Conservation (phyloP, 2,797 vertebrate species). For the Pyrocephalus nanus region DNA sequence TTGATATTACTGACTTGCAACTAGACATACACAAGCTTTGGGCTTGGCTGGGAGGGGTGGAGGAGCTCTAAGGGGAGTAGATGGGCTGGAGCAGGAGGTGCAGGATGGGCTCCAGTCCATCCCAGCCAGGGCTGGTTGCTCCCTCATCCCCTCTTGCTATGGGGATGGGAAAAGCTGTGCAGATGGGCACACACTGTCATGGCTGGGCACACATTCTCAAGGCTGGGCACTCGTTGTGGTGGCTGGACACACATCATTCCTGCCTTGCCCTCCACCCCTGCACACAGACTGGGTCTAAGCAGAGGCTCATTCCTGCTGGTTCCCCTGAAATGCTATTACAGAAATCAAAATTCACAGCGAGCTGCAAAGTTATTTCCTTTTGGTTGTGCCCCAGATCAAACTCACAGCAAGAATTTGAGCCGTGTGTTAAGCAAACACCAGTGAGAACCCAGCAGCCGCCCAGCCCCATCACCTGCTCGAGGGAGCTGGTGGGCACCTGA, state of each 20-base stretch:
- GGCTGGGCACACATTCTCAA: not conserved
- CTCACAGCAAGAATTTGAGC: not conserved
- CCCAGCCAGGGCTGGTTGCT: not conserved
- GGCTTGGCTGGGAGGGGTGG: not conserved
- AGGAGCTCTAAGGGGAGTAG: not conserved
- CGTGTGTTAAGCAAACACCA: not conserved
- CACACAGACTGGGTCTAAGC: not conserved
- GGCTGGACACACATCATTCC: not conserved
- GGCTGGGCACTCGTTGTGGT: not conserved
- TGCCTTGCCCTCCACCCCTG: not conserved
- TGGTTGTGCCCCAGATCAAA: conserved; percentile 20
- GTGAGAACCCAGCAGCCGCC: not conserved
- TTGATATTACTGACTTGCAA: not conserved
- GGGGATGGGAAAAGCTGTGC: not conserved
- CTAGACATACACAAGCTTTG: not conserved
- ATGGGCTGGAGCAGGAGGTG: not conserved
- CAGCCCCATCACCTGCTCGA: not conserved
- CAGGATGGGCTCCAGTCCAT: not conserved
- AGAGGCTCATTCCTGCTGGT: not conserved
- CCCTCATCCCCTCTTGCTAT: not conserved
- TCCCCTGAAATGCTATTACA: not conserved
- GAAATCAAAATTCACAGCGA: not conserved
- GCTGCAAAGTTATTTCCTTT: conserved; percentile 15
- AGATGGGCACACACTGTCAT: not conserved
- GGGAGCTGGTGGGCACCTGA: not conserved